phyloP scores from a whole-genome alignment of 2,113 vertebrate genomes.

The Sorex araneus region DNA sequence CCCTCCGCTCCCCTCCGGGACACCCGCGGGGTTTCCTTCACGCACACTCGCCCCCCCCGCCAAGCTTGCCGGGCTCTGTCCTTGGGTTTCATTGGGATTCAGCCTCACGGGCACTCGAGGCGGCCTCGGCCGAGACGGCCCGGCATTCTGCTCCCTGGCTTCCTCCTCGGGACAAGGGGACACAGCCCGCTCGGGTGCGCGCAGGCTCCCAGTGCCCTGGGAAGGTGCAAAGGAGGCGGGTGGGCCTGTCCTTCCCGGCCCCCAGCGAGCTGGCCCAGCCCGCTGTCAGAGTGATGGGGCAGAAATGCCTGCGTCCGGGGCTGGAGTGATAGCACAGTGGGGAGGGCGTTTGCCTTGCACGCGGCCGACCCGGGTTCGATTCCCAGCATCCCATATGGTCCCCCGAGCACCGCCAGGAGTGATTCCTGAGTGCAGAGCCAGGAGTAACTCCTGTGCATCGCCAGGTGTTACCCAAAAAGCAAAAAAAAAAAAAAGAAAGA shows the following conservation, averaged over 20 bases:
- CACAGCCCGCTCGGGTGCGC: constrained; percentile 3
- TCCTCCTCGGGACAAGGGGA: constrained; percentile 33
- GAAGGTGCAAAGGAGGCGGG: not conserved
- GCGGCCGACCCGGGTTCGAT: too few relatives aligned
- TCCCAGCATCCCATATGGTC: too few relatives aligned
- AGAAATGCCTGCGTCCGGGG: not conserved
- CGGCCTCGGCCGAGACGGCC: not conserved
- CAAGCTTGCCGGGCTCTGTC: not conserved
- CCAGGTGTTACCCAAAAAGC: too few relatives aligned
- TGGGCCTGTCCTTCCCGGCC: not conserved
- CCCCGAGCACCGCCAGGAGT: too few relatives aligned
- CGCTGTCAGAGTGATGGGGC: not conserved
- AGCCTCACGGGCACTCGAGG: not conserved
- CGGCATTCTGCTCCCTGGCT: not conserved
- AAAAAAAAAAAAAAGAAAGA: too few relatives aligned
- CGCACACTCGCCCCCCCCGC: not conserved
- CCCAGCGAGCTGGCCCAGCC: too few relatives aligned
- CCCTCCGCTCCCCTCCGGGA: not conserved
- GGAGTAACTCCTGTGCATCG: too few relatives aligned
- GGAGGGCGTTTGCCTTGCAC: too few relatives aligned
- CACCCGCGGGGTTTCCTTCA: not conserved
- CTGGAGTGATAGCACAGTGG: too few relatives aligned
- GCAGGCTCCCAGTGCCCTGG: constrained; percentile 18
- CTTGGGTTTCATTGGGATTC: constrained; percentile 27
- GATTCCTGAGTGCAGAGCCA: too few relatives aligned